These are phyloP conservation scores for Sebastes schlegelii DNA, from an alignment of 2,113 vertebrate genomes.

Conservation along the genomic window DNA sequence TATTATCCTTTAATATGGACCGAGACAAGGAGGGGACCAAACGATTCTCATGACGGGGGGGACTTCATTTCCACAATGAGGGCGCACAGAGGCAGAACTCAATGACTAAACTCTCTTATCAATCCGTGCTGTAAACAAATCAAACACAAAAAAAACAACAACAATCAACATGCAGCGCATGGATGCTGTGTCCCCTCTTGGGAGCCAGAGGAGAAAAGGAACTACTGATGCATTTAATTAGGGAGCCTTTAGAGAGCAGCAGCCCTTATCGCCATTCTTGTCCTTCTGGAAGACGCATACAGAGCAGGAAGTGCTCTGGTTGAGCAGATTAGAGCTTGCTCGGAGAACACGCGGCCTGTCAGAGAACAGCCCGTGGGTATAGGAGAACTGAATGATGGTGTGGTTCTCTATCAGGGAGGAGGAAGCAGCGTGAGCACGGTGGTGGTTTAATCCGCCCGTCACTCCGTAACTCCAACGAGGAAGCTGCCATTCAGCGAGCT, in stretches of 20 bases:
- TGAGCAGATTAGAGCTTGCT: slow-evolving; percentile 31
- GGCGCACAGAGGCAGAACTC: slow-evolving; percentile 3
- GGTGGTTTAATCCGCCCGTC: slow-evolving; percentile 58
- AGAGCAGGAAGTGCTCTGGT: slow-evolving; percentile 35
- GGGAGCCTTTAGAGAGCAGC: slow-evolving; percentile 37
- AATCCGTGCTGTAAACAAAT: slow-evolving; percentile 12
- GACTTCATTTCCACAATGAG: slow-evolving; percentile 1
- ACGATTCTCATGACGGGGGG: slow-evolving; percentile 7
- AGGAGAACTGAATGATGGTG: slow-evolving; percentile 11
- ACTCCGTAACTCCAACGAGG: slow-evolving; percentile 35
- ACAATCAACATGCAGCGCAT: slow-evolving; percentile 44
- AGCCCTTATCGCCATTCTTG: slow-evolving; percentile 25
- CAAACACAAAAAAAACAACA: slow-evolving; percentile 46
- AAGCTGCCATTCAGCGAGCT: slow-evolving; percentile 57
- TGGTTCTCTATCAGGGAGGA: slow-evolving; percentile 24
- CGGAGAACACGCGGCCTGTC: slow-evolving; percentile 17
- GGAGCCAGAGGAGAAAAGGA: slow-evolving; percentile 28
- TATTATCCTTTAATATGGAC: slow-evolving; percentile 23
- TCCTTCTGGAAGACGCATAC: slow-evolving; percentile 14
- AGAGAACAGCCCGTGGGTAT: background rate
- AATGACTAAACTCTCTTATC: slow-evolving; percentile 48
- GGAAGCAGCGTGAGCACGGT: slow-evolving; percentile 12
- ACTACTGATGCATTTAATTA: slow-evolving; percentile 61
- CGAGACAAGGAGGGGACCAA: background rate
- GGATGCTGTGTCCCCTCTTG: background rate